A percentile compares a stretch with the other conserved stretches of the same genome.
Conservation (phyloP, 2,888 invertebrate genomes). For the Trissolcus brochymenae region DNA sequence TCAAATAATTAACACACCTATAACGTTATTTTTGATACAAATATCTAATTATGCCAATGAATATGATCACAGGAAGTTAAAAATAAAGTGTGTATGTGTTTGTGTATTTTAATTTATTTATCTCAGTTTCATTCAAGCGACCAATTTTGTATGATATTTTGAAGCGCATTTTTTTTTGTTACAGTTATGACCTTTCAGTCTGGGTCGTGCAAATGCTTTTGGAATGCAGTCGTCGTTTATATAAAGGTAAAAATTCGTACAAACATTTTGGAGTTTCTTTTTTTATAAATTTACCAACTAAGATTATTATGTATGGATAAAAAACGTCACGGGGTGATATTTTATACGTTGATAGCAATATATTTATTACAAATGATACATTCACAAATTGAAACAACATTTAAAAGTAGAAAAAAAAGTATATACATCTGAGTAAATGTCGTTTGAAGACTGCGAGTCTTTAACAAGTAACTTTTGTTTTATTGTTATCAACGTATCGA, state of each 20-base stretch:
- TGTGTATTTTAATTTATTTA: too few relatives aligned
- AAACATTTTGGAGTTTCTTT: constrained; percentile 23
- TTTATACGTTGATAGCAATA: constrained; percentile 20
- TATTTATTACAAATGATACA: too few relatives aligned
- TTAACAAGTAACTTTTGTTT: constrained; percentile 3
- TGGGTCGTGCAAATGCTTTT: background rate
- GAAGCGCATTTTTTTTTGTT: background rate
- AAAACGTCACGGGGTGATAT: constrained; percentile 9
- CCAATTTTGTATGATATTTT: constrained; percentile 10
- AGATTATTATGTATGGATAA: constrained; percentile 12
- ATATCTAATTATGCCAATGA: background rate
- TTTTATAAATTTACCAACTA: constrained; percentile 25
- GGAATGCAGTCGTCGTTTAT: constrained; percentile 18
- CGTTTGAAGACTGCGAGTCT: too few relatives aligned
- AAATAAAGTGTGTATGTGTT: background rate
- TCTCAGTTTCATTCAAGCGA: too few relatives aligned
- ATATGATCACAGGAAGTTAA: background rate
- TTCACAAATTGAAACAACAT: background rate
- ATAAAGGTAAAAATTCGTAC: constrained; percentile 46
- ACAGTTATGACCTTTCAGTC: background rate
- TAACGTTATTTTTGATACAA: background rate
- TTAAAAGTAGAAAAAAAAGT: background rate
- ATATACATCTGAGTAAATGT: too few relatives aligned
- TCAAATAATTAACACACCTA: background rate
- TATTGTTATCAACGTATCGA: constrained; percentile 13